Evolutionary conservation across 2,113 vertebrate species (phyloP).

Genomic region (Lethenteron reissneri): DNA sequence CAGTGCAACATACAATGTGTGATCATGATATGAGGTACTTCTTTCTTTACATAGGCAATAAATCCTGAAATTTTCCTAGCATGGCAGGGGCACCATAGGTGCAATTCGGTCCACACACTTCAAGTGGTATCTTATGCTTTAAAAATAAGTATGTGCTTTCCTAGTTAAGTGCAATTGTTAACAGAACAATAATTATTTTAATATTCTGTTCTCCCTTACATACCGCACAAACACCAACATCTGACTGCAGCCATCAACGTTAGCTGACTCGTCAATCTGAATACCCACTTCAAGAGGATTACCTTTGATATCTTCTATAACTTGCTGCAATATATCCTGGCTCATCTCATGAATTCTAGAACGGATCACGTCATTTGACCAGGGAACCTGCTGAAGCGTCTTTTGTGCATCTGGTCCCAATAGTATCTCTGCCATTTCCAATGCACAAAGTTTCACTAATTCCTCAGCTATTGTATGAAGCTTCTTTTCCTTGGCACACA

Average conservation of each 20-base stretch:
- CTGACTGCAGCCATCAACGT: constrained; percentile 13
- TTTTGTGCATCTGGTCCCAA: constrained; percentile 1
- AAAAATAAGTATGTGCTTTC: constrained; percentile 15
- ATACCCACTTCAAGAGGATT: constrained; percentile 16
- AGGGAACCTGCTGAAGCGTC: constrained; percentile 1
- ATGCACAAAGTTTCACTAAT: neutral
- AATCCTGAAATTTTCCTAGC: constrained; percentile 1
- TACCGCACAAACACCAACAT: constrained; percentile 16
- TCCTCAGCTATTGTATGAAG: constrained; percentile 10
- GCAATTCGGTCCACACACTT: constrained; percentile 16
- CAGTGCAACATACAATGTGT: neutral
- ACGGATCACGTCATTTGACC: neutral
- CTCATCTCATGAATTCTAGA: constrained; percentile 2
- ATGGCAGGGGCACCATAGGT: neutral
- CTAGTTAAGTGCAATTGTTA: constrained; percentile 11
- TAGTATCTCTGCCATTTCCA: neutral
- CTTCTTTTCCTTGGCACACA: constrained; percentile 17
- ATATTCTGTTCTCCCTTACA: constrained; percentile 14
- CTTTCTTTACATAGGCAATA: neutral
- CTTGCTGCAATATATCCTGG: neutral
- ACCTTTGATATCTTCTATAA: constrained; percentile 8
- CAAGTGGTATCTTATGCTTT: constrained; percentile 13
- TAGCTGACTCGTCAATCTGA: constrained; percentile 14
- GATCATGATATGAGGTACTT: neutral
- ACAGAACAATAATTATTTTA: constrained; percentile 10